Percentiles rank a stretch among this genome's conserved stretches.
Evolutionary conservation across 2,113 vertebrate species (phyloP).

Genomic region (Oceanodroma tethys): DNA sequence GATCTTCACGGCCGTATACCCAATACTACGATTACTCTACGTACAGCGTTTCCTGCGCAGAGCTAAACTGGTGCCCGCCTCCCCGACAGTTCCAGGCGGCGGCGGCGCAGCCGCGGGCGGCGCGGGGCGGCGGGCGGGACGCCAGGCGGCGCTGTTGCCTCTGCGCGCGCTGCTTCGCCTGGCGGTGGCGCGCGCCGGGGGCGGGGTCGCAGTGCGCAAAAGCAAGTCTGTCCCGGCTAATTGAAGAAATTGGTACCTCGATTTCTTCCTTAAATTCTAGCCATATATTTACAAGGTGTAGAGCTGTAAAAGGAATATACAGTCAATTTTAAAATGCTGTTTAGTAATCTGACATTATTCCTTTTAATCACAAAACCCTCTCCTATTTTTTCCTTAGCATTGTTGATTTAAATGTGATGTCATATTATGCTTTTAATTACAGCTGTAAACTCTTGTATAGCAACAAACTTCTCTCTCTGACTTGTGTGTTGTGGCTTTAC

Average conservation of each 20-base stretch:
- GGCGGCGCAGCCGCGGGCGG: too few species aligned
- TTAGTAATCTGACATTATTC: neutral
- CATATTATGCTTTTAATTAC: neutral
- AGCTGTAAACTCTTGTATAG: neutral
- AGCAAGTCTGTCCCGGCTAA: neutral
- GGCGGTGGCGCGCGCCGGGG: too few species aligned
- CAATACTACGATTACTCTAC: rapidly evolving
- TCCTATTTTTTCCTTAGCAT: neutral
- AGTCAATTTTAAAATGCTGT: rapidly evolving
- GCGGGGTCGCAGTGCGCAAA: neutral
- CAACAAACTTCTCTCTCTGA: neutral
- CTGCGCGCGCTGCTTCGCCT: neutral
- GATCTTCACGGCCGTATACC: rapidly evolving
- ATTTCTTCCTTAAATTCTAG: neutral
- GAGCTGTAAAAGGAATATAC: rapidly evolving
- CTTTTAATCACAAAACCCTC: neutral
- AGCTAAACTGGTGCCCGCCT: too few species aligned
- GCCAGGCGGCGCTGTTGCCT: neutral
- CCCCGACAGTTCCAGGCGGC: too few species aligned
- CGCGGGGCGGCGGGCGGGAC: too few species aligned
- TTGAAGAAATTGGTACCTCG: neutral
- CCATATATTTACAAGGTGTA: rapidly evolving
- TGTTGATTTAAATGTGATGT: neutral
- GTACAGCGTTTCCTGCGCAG: rapidly evolving
- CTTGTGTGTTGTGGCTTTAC: neutral